Conservation (phyloP, 2,113 vertebrate species). For the Climacteris rufus region DNA sequence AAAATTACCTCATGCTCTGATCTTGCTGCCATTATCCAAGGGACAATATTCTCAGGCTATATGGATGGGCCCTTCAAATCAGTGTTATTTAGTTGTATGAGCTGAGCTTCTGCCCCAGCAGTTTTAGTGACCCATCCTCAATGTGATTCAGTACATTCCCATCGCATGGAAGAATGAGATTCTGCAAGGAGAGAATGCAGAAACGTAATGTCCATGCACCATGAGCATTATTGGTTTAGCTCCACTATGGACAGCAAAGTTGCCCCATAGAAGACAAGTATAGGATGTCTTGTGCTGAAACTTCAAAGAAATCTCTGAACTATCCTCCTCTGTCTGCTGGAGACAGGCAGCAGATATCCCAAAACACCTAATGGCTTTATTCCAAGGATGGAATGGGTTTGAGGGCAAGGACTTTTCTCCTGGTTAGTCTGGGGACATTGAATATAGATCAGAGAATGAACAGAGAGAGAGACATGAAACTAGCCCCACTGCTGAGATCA, state of each 20-base stretch:
- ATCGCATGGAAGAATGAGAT: neutral
- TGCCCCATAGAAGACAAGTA: neutral
- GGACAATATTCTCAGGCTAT: neutral
- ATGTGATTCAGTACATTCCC: neutral
- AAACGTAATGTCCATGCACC: fast-evolving
- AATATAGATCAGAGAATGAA: neutral
- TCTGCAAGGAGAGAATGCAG: neutral
- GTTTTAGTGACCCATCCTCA: neutral
- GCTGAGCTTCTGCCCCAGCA: neutral
- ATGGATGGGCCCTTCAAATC: neutral
- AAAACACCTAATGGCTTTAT: neutral
- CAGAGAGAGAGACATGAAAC: neutral
- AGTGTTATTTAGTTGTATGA: neutral
- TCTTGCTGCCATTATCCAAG: neutral
- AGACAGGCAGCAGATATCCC: neutral
- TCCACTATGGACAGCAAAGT: neutral
- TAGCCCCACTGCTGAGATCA: neutral
- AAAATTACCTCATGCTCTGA: neutral
- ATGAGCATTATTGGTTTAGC: neutral
- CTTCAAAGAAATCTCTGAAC: neutral
- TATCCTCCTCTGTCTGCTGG: neutral
- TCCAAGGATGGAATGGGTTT: neutral
- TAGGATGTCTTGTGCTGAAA: neutral
- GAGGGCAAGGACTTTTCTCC: neutral
- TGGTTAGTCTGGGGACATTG: neutral